These are phyloP conservation scores for Chanos chanos DNA, from an alignment of 2,797 vertebrate species.

Conservation along the genomic window DNA sequence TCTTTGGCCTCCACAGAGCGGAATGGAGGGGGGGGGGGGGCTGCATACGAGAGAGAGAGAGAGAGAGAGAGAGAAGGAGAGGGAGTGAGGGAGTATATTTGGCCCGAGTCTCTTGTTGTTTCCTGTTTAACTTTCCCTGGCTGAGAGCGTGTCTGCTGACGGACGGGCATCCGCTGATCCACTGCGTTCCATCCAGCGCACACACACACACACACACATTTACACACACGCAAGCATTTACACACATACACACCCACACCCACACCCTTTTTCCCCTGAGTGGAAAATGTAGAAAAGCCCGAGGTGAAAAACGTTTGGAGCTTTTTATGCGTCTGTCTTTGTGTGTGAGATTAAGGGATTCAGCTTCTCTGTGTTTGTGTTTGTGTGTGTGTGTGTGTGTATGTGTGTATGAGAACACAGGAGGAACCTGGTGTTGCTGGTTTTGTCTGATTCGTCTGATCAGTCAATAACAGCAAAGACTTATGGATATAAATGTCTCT, in stretches of 20 bases:
- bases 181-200: constrained; percentile 19
- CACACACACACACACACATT: background rate
- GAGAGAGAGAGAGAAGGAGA: constrained; percentile 29
- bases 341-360: no score
- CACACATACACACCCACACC: background rate
- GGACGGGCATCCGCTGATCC: constrained; percentile 42
- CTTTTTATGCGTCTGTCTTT: no score
- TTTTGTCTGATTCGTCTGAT: constrained; percentile 4
- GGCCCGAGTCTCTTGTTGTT: constrained; percentile 24
- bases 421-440: background rate
- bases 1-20: constrained; percentile 29
- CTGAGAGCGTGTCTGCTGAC: constrained; percentile 53
- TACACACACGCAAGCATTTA: constrained; percentile 1
- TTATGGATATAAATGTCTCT: background rate
- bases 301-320: no score
- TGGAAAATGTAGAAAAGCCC: no score
- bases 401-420: constrained; percentile 5
- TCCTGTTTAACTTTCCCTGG: constrained; percentile 65
- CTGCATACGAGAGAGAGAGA: no score
- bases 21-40: constrained; percentile 27
- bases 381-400: background rate
- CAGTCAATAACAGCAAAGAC: constrained; percentile 10
- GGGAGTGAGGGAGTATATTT: constrained; percentile 29
- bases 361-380: no score
- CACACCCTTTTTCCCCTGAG: no score